Conservation (phyloP, 2,113 vertebrate genomes). For the Pachycephala philippinensis region DNA sequence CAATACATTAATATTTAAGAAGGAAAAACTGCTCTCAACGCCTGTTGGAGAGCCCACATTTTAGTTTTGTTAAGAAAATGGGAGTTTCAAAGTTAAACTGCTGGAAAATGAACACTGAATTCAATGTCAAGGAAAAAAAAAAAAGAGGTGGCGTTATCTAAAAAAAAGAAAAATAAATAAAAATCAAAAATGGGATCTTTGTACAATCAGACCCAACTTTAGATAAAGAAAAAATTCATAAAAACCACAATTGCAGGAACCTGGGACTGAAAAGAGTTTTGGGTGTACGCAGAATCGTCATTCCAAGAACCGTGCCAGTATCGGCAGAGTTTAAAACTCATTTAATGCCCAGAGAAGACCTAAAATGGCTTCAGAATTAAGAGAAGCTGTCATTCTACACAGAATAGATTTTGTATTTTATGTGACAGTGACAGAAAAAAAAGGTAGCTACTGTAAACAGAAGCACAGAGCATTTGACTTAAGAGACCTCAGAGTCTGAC, state of each 20-base stretch:
- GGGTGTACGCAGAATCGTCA: not conserved
- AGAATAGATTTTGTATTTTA: not conserved
- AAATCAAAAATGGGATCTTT: accelerated
- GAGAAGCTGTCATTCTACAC: not conserved
- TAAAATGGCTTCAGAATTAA: not conserved
- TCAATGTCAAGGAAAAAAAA: not conserved
- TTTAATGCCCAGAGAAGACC: not conserved
- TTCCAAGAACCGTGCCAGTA: not conserved
- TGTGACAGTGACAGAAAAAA: not conserved
- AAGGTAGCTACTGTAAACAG: not conserved
- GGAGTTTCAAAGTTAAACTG: not conserved
- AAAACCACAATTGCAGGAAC: not conserved
- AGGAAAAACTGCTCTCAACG: not conserved
- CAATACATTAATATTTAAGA: not conserved
- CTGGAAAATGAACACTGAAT: not conserved
- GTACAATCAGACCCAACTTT: not conserved
- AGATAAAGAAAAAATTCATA: not conserved
- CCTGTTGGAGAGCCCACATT: not conserved
- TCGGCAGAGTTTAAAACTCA: not conserved
- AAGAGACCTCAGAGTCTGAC: not conserved
- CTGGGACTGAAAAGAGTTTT: not conserved
- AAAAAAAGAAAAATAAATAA: not conserved
- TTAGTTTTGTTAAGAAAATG: not conserved
- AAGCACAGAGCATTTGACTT: not conserved
- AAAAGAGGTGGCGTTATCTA: not conserved